Evolutionary conservation across 2,113 vertebrate genomes (phyloP).

Genomic region (Mystacornis crossleyi): DNA sequence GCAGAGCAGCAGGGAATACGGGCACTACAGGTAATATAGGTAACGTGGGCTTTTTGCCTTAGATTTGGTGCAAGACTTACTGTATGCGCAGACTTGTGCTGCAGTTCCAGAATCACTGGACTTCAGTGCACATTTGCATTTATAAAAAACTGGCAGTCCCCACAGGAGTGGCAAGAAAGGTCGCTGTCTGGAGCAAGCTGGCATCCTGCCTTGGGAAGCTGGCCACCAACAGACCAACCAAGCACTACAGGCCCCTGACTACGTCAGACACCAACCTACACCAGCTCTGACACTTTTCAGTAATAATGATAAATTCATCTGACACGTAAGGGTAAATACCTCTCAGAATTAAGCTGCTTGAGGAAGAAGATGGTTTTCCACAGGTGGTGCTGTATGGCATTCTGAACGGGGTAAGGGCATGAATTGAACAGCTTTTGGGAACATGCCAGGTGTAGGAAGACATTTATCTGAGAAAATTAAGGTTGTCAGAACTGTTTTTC

Average conservation of each 20-base stretch:
- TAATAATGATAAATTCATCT: not conserved
- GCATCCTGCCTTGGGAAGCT: not conserved
- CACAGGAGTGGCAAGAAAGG: not conserved
- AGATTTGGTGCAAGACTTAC: not conserved
- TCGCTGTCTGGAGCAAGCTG: not conserved
- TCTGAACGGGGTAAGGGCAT: not conserved
- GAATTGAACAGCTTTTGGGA: not conserved
- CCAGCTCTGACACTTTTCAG: not conserved
- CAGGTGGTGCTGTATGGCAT: not conserved
- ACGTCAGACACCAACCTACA: rapidly evolving
- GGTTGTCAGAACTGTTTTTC: not conserved
- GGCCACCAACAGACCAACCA: not conserved
- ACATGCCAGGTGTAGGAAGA: not conserved
- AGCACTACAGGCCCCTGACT: not conserved
- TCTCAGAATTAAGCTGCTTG: not conserved
- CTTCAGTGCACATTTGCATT: not conserved
- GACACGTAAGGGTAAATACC: not conserved
- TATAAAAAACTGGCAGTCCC: not conserved
- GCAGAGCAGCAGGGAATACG: not conserved
- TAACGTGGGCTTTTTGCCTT: not conserved
- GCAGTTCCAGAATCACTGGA: not conserved
- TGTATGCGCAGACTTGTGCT: not conserved
- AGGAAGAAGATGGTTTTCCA: not conserved
- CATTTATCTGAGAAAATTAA: not conserved
- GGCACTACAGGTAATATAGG: rapidly evolving